phyloP scores from a whole-genome alignment of 2,888 invertebrate species.

The Labia minor region DNA sequence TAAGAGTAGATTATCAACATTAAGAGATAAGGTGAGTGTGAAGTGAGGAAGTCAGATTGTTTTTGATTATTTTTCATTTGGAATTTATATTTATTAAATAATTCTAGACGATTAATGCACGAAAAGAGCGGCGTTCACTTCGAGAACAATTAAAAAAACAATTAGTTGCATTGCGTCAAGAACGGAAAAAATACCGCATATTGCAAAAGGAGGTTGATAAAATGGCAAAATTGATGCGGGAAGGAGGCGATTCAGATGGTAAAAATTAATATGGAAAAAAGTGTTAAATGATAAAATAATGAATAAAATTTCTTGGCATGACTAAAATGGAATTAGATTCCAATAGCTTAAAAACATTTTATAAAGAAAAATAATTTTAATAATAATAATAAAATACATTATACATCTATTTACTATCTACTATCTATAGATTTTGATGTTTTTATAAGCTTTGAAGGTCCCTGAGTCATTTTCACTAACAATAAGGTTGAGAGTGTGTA shows the following conservation, averaged over 20 bases:
- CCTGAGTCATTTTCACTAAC: too few species aligned
- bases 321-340: too few species aligned
- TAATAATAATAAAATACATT: too few species aligned
- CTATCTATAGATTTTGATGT: too few species aligned
- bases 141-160: slow-evolving; percentile 73
- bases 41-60: not conserved
- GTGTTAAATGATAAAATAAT: too few species aligned
- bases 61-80: not conserved
- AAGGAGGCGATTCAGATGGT: slow-evolving; percentile 59
- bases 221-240: slow-evolving; percentile 80
- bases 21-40: slow-evolving; percentile 23
- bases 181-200: slow-evolving; percentile 70
- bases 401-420: too few species aligned
- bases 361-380: too few species aligned
- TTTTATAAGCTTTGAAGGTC: too few species aligned
- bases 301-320: too few species aligned
- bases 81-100: slow-evolving; percentile 3
- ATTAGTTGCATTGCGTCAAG: slow-evolving; percentile 57
- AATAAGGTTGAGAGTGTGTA: too few species aligned
- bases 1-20: slow-evolving; percentile 39
- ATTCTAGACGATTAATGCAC: slow-evolving; percentile 57
- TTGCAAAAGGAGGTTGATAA: slow-evolving; percentile 81
- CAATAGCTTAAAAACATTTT: too few species aligned
- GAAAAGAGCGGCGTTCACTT: slow-evolving; percentile 64
- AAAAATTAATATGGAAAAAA: slow-evolving; percentile 59